Conservation (phyloP, 1,140 invertebrate genomes). For the Leptinotarsa texana region DNA sequence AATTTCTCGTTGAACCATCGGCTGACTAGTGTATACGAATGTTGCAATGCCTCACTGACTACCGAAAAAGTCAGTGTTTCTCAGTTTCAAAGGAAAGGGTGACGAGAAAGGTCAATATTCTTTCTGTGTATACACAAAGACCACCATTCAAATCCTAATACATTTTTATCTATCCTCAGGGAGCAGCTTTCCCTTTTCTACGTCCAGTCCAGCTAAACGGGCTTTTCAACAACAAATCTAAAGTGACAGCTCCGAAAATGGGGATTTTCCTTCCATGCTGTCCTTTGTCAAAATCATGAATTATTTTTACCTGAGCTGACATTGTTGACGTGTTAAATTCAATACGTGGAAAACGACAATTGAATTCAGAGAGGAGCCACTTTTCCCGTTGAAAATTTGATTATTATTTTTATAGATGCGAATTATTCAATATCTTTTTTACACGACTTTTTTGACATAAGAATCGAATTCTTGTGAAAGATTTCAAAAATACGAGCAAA, state of each 20-base stretch:
- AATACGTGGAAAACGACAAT: neutral
- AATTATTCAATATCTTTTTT: no score
- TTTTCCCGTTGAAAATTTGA: no score
- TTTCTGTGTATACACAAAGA: constrained; percentile 13
- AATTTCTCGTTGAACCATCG: no score
- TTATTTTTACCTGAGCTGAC: constrained; percentile 5
- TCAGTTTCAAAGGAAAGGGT: constrained; percentile 12
- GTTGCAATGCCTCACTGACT: neutral
- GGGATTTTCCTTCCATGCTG: constrained; percentile 32
- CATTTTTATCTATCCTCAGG: constrained; percentile 41
- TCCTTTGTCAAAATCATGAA: constrained; percentile 32
- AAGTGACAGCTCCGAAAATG: constrained; percentile 37
- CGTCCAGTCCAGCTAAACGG: constrained; percentile 29
- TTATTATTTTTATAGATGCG: no score
- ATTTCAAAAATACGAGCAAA: no score
- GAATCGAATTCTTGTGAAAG: no score
- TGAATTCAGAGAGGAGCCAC: neutral
- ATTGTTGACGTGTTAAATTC: constrained; percentile 5
- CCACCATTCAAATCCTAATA: constrained; percentile 31
- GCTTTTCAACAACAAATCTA: constrained; percentile 35
- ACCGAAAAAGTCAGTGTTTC: neutral
- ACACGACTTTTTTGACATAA: no score
- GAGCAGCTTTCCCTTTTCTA: constrained; percentile 34
- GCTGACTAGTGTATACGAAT: neutral
- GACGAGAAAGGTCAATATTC: constrained; percentile 14